Evolutionary conservation across 2,113 vertebrate species (phyloP).

Genomic region (Mus spicilegus): DNA sequence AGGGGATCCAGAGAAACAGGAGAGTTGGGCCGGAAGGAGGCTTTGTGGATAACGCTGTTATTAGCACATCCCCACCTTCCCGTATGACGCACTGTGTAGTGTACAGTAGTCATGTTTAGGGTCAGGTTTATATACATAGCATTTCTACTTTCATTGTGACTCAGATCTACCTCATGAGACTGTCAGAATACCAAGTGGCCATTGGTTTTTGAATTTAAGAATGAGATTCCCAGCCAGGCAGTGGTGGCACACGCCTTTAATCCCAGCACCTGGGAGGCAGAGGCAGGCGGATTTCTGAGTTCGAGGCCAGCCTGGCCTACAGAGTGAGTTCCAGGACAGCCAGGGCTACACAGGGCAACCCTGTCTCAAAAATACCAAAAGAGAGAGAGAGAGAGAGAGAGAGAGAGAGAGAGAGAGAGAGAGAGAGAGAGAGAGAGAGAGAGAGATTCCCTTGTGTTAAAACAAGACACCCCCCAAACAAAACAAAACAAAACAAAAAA

Average conservation of each 20-base stretch:
- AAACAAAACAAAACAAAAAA: not conserved
- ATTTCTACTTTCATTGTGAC: not conserved
- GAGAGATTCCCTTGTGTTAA: not conserved
- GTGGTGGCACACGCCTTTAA: too few relatives aligned
- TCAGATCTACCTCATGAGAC: not conserved
- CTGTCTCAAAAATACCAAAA: too few relatives aligned
- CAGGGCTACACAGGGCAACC: too few relatives aligned
- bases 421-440: too few relatives aligned
- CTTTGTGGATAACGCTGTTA: not conserved
- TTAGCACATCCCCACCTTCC: not conserved
- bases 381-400: too few relatives aligned
- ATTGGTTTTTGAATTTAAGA: not conserved
- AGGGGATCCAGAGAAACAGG: not conserved
- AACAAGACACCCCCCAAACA: not conserved
- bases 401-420: too few relatives aligned
- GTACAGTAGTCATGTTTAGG: not conserved
- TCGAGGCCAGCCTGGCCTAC: too few relatives aligned
- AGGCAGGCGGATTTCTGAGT: too few relatives aligned
- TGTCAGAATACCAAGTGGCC: not conserved
- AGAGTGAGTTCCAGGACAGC: too few relatives aligned
- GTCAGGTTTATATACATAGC: not conserved
- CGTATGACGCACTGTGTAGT: not conserved
- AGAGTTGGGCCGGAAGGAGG: not conserved
- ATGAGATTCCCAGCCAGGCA: not conserved
- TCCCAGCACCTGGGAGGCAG: too few relatives aligned